Conservation (phyloP, 2,113 vertebrate genomes). For the Tympanuchus pallidicinctus region DNA sequence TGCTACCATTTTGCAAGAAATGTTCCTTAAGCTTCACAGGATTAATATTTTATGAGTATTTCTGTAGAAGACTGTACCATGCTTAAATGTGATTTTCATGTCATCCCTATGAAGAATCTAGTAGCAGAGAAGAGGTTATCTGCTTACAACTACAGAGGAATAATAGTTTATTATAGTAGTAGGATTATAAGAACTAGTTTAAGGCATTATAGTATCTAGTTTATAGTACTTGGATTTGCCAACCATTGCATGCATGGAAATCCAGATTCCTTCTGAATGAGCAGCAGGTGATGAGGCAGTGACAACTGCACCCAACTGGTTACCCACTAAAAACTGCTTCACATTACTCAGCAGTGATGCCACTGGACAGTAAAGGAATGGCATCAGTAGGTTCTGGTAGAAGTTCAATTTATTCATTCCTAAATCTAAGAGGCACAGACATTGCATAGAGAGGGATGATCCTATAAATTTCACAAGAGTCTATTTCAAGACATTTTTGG, state of each 20-base stretch:
- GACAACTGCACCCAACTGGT: conserved; percentile 59
- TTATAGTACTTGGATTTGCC: conserved; percentile 31
- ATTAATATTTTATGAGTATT: neutral
- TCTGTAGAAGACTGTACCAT: neutral
- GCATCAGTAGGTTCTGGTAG: neutral
- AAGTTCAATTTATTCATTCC: neutral
- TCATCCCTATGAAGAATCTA: neutral
- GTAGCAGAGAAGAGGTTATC: neutral
- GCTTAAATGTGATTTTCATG: neutral
- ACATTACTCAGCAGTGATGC: conserved; percentile 67
- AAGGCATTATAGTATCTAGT: conserved; percentile 8
- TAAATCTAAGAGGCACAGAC: neutral
- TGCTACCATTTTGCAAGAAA: neutral
- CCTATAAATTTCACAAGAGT: neutral
- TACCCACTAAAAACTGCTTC: conserved; percentile 41
- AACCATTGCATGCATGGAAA: conserved; percentile 42
- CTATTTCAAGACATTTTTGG: neutral
- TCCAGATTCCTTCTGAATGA: conserved; percentile 67
- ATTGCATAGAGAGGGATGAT: neutral
- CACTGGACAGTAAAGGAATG: conserved; percentile 28
- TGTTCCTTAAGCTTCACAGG: neutral
- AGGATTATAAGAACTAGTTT: conserved; percentile 38
- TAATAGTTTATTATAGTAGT: conserved; percentile 24
- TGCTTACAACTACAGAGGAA: neutral
- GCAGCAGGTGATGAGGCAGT: conserved; percentile 55